Evolutionary conservation across 2,113 vertebrate genomes (phyloP).

Genomic region (Takifugu flavidus): DNA sequence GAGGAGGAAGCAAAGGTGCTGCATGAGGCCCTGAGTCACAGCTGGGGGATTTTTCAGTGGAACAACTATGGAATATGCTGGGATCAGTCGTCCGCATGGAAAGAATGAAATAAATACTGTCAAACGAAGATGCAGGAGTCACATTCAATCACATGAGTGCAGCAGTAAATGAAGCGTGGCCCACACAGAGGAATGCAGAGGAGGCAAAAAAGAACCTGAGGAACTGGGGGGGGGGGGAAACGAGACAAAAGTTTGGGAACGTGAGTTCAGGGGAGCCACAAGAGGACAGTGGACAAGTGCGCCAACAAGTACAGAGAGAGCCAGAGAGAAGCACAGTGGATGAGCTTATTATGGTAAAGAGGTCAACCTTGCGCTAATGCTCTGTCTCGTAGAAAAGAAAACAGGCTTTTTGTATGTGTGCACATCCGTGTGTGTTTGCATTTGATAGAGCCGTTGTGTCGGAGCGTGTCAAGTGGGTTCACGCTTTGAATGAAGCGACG

Average conservation of each 20-base stretch:
- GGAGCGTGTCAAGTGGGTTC: background rate
- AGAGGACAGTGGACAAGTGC: background rate
- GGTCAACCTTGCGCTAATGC: constrained; percentile 54
- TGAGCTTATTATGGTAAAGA: constrained; percentile 50
- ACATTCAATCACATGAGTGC: constrained; percentile 27
- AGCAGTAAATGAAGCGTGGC: background rate
- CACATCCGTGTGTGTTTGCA: background rate
- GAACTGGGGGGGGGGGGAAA: background rate
- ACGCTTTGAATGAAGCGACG: background rate
- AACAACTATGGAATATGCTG: background rate
- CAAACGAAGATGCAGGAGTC: constrained; percentile 35
- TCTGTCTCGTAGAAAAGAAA: constrained; percentile 44
- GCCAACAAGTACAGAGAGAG: background rate
- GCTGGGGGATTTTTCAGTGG: constrained; percentile 7
- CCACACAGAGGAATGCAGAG: too few species aligned
- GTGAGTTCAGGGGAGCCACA: constrained; percentile 5
- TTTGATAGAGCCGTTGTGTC: constrained; percentile 12
- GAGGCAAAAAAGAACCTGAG: too few species aligned
- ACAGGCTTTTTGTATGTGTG: constrained; percentile 16
- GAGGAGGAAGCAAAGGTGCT: constrained; percentile 5
- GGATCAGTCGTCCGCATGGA: constrained; percentile 6
- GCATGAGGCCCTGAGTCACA: constrained; percentile 13
- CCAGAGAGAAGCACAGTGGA: constrained; percentile 8
- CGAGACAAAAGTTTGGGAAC: background rate
- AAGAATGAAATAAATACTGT: constrained; percentile 39